Base-by-base conservation (phyloP, 2,113 vertebrate genomes). In the cattle (Bos taurus) region DNA sequence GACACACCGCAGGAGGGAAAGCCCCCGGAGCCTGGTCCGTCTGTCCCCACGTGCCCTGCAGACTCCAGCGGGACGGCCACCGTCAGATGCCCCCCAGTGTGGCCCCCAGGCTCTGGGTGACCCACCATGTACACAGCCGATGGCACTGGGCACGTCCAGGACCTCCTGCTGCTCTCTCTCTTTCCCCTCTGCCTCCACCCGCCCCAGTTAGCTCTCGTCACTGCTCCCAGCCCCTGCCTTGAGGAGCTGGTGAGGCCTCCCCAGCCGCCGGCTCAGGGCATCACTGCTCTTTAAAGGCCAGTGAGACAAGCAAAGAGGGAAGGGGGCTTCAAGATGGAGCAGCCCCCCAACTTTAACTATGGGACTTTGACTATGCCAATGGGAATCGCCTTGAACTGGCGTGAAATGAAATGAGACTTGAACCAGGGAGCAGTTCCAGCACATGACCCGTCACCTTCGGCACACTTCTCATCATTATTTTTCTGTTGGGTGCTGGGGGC, bases 21-120 rank as follows among this genome's bases (percentile, higher is more conserved):
- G 17, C 30, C 85, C 10, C 56, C 8, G 23, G 48, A 14, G 16
- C 43, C 67, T 17, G 16, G 67, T 13, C 82, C 33, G 3, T 2
- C 46, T 40, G 48, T 19, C 80, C n/a, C 83, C 26, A 15, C 52
- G 14, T 19, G 40, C 7, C 19, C 30, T 21, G 25, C 33, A 48
- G 26, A 46, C 3, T 14, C n/a, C 14, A 8, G 9, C 10, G 48
- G 46, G 16, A 12, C 0, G 0, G 46, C 67, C 19, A 9, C 21
- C 7, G 36, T 87, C n/a, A 7, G 64, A 6, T 15, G 48, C 30
- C n/a, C 50, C 46, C 26, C 0, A 0, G 16, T 8, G 17, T 15
- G 48, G 57, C 54, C 30, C 90, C 16, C 0, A 0, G 52, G 50
- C 64, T 46, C 91, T 7, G 9, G 46, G 56, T 3, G 57, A 26